These are phyloP conservation scores for Regulus satrapa DNA, from an alignment of 2,113 vertebrate genomes.

Conservation along the genomic window DNA sequence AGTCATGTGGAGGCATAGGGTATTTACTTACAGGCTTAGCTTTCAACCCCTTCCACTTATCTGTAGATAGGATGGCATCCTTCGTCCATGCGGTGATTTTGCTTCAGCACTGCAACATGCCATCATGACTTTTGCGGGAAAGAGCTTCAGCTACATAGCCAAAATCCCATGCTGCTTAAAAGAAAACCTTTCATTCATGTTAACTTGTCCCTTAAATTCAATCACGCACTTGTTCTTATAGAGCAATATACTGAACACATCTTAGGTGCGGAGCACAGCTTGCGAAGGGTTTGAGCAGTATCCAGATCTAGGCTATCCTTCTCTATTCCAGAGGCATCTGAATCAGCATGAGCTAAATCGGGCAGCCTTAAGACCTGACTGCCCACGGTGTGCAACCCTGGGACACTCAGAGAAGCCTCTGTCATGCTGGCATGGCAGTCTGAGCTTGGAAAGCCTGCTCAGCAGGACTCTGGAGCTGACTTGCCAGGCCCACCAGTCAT, in stretches of 20 bases:
- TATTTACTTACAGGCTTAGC: not conserved
- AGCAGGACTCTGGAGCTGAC: not conserved
- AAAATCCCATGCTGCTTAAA: not conserved
- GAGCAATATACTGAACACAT: not conserved
- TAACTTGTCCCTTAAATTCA: not conserved
- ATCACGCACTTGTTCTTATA: not conserved
- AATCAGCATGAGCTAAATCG: not conserved
- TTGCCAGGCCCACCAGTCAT: not conserved
- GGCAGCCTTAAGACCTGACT: not conserved
- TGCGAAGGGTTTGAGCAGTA: not conserved
- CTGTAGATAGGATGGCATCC: not conserved
- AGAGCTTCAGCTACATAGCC: not conserved
- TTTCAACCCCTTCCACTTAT: not conserved
- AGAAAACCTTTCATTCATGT: not conserved
- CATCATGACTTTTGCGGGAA: not conserved
- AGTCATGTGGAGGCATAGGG: not conserved
- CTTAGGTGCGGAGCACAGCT: not conserved
- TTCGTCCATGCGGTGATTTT: not conserved
- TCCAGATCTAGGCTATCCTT: not conserved
- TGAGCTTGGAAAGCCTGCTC: not conserved
- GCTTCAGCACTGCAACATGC: not conserved
- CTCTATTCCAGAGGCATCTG: not conserved
- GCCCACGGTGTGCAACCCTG: accelerated
- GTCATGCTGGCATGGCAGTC: not conserved
- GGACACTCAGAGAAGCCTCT: not conserved